These are phyloP conservation scores for Parochlus steinenii DNA, from an alignment of 2,888 invertebrate species.

Conservation along the genomic window DNA sequence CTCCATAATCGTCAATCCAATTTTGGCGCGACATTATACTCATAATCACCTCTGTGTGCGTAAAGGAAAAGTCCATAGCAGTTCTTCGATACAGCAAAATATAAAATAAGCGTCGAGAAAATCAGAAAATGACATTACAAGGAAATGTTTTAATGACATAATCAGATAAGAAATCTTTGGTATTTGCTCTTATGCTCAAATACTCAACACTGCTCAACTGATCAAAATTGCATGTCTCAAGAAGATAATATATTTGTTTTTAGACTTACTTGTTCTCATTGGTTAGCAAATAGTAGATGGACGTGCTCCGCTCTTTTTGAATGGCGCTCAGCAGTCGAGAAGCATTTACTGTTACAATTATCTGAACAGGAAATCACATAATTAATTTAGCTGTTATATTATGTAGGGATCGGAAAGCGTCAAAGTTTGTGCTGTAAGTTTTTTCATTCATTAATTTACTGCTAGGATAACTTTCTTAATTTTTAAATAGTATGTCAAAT, in stretches of 20 bases:
- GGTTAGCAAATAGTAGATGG: constrained; percentile 4
- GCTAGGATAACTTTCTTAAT: not conserved
- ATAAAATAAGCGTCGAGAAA: no score
- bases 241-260: not conserved
- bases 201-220: not conserved
- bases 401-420: no score
- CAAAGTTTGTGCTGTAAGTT: no score
- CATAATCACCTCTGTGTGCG: not conserved
- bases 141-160: not conserved
- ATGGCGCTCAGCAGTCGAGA: constrained; percentile 3
- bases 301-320: constrained; percentile 3
- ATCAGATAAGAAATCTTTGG: not conserved
- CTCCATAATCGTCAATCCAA: constrained; percentile 4
- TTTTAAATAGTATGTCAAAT: no score
- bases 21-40: not conserved
- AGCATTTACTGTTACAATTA: constrained; percentile 1
- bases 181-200: not conserved
- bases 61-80: constrained; percentile 1
- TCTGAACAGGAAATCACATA: not conserved
- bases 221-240: not conserved
- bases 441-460: not conserved
- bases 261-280: constrained; percentile 6
- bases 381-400: no score
- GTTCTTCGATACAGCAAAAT: constrained; percentile 1
- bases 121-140: not conserved